phyloP scores from a whole-genome alignment of 2,113 vertebrate genomes.

The Caranx melampygus region DNA sequence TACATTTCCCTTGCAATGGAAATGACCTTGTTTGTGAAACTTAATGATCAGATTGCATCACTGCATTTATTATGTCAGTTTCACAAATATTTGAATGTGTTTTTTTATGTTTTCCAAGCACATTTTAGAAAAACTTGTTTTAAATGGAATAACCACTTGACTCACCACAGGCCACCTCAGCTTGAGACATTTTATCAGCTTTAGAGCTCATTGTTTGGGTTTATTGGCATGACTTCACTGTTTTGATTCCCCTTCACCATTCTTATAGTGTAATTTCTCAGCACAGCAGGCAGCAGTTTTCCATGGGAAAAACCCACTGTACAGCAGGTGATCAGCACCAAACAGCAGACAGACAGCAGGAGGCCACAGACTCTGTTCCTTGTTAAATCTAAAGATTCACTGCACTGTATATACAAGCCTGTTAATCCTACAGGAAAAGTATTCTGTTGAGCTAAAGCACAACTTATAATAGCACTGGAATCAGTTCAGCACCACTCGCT shows the following conservation, averaged over 20 bases:
- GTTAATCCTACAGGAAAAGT: neutral
- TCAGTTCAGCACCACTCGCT: neutral
- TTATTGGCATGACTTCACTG: neutral
- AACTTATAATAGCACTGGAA: conserved; percentile 3
- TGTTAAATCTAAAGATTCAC: conserved; percentile 1
- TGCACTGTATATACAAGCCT: neutral
- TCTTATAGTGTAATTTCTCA: neutral
- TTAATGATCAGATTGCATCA: too few species aligned
- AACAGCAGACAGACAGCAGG: neutral
- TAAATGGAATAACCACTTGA: neutral
- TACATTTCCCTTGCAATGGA: too few species aligned
- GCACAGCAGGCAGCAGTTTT: neutral
- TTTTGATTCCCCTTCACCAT: neutral
- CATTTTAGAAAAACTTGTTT: too few species aligned
- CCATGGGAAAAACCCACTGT: neutral
- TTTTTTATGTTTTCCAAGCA: too few species aligned
- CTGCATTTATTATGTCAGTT: too few species aligned
- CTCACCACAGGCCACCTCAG: neutral
- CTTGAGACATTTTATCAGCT: too few species aligned
- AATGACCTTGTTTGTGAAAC: too few species aligned
- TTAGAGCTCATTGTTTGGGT: neutral
- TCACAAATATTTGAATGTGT: too few species aligned
- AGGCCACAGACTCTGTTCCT: neutral
- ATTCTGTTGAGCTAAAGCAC: neutral
- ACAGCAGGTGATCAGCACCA: neutral